Evolutionary conservation across 2,888 invertebrate species (phyloP).

Genomic region (Erebia epiphron): DNA sequence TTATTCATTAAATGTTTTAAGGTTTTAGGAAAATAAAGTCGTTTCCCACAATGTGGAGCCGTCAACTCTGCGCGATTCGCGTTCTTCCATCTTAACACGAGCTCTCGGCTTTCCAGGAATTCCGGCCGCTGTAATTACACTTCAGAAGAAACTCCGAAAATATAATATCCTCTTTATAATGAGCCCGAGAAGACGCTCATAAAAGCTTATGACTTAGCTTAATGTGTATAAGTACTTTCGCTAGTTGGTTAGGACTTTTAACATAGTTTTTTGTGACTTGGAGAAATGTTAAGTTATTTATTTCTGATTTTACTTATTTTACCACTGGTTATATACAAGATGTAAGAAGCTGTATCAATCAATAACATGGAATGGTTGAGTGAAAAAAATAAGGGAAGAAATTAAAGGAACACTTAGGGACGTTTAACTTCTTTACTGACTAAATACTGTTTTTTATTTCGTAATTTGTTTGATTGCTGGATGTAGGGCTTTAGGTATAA

Average conservation of each 20-base stretch:
- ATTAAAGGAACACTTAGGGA: too few relatives aligned
- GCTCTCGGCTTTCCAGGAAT: slow-evolving; percentile 21
- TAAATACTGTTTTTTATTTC: too few relatives aligned
- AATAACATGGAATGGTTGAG: too few relatives aligned
- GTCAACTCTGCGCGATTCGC: slow-evolving; percentile 5
- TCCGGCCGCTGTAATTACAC: slow-evolving; percentile 24
- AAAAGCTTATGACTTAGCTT: slow-evolving; percentile 10
- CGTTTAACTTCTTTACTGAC: too few relatives aligned
- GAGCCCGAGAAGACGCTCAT: slow-evolving; percentile 1
- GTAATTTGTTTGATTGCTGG: too few relatives aligned
- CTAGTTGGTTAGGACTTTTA: background rate
- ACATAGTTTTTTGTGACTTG: background rate
- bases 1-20: too few relatives aligned
- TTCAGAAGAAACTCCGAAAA: slow-evolving; percentile 24
- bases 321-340: background rate
- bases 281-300: background rate
- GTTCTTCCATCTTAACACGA: slow-evolving; percentile 14
- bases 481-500: too few relatives aligned
- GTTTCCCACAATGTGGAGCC: background rate
- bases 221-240: background rate
- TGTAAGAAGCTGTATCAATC: too few relatives aligned
- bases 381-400: too few relatives aligned
- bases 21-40: background rate
- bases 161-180: slow-evolving; percentile 21
- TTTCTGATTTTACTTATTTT: background rate